Percentiles rank a stretch among this genome's conserved stretches.
Conservation (phyloP, 35 echinoderm and acorn worm genomes). For the Heliocidaris erythrogramma region DNA sequence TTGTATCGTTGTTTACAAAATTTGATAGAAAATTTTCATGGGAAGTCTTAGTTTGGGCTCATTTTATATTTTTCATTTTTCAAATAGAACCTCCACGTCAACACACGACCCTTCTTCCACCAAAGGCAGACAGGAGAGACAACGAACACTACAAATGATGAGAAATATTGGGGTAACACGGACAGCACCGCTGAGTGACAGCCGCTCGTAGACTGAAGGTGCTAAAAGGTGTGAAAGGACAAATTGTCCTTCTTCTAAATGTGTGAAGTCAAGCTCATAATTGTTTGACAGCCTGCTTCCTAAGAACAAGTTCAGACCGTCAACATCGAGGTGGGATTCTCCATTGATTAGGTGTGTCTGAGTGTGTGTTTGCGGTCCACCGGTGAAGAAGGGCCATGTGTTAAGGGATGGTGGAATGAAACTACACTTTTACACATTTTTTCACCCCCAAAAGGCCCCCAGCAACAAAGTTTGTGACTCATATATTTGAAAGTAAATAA, state of each 20-base stretch:
- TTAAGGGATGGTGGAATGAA: not conserved
- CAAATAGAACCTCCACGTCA: not conserved
- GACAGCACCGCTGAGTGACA: not conserved
- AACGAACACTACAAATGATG: not conserved
- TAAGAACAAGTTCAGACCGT: not conserved
- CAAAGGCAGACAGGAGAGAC: not conserved
- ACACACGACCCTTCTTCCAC: not conserved
- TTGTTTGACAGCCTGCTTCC: not conserved
- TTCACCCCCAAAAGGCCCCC: too few relatives aligned
- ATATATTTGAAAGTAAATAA: not conserved
- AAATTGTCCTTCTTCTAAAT: conserved; percentile 13
- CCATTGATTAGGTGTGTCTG: not conserved
- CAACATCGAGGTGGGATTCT: not conserved
- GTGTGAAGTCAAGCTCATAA: conserved; percentile 16
- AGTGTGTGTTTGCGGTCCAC: not conserved
- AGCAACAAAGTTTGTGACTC: not conserved
- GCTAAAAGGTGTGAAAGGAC: conserved; percentile 15
- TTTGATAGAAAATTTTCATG: not conserved
- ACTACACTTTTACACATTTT: not conserved
- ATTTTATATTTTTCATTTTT: not conserved
- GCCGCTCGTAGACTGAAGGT: not conserved
- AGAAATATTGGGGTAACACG: not conserved
- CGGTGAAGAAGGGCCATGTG: not conserved
- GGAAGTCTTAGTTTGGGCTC: not conserved
- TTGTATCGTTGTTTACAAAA: not conserved